Percentiles rank a stretch among this genome's conserved stretches.
Evolutionary conservation across 2,113 vertebrate genomes (phyloP).

Genomic region (Lamprotornis superbus): DNA sequence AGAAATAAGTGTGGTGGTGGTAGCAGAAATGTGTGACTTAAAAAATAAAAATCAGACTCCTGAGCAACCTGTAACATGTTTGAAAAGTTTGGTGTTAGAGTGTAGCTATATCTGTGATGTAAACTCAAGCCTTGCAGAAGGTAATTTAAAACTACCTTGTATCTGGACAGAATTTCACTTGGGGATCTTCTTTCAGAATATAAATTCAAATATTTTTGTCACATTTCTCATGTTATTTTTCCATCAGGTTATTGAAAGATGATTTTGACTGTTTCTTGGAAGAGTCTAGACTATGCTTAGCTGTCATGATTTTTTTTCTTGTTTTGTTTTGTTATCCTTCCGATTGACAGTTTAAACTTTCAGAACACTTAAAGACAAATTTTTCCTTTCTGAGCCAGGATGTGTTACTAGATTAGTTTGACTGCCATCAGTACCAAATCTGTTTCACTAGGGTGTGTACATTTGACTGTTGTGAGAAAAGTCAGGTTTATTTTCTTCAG

Average conservation of each 20-base stretch:
- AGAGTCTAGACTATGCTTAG: not conserved
- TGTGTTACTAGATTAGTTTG: not conserved
- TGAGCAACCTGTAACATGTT: not conserved
- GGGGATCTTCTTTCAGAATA: not conserved
- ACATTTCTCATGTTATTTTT: not conserved
- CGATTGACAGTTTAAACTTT: not conserved
- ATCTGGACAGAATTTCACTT: not conserved
- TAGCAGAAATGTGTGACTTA: not conserved
- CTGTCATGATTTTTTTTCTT: not conserved
- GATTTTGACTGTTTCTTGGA: not conserved
- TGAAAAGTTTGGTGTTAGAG: not conserved
- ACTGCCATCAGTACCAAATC: not conserved
- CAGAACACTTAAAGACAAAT: not conserved
- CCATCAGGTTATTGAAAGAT: not conserved
- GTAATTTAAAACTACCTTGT: not conserved
- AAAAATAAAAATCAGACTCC: not conserved
- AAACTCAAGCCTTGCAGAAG: not conserved
- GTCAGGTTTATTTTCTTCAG: not conserved
- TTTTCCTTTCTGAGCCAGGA: not conserved
- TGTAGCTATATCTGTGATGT: not conserved
- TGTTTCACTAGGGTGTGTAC: not conserved
- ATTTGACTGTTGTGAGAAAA: not conserved
- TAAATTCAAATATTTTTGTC: not conserved
- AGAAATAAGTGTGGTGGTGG: not conserved
- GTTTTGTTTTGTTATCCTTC: not conserved